Evolutionary conservation across 2,888 invertebrate genomes (phyloP), one percentile per base, ranked within the genome.

Genomic region (Drosophila suboccidentalis): DNA sequence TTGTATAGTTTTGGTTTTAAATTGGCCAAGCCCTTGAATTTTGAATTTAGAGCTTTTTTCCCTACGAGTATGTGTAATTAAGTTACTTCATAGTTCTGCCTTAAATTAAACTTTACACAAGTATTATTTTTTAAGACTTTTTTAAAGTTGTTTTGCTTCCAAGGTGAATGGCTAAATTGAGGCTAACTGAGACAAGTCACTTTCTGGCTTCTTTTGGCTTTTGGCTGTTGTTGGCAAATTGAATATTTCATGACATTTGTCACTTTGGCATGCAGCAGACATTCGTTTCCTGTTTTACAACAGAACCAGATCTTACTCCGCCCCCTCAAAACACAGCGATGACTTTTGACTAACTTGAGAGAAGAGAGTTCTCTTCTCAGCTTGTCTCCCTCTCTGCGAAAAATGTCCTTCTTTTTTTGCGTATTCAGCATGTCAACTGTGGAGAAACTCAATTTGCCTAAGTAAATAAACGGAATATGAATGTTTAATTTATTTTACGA

Each of bases 401-500:
- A 19, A 19, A n/a, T 46, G n/a, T 29, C 36, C 51, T 68, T 71
- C 19, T 63, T 73, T 67, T 74, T 66, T 73, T 76, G 71, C 73
- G 65, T 68, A 75, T 80, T 83, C 85, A 83, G 78, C 82, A 87
- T 87, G 85, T 87, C 83, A 86, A 85, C 83, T 87, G 87, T 69
- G 82, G 80, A 82, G 80, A 82, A 86, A 86, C 86, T 86, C 86
- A 86, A 86, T 86, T 86, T 86, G 82, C 82, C 75, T 86, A 86
- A 86, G 87, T 86, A 86, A 86, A 86, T 86, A 87, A 86, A 87
- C 85, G 80, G 87, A 86, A 86, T 86, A 86, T 86, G 87, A 84
- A 84, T 84, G 84, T 86, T 87, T 86, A 86, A 86, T 86, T 86
- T 87, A 77, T 87, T 87, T 86, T 82, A 80, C 77, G 77, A 77